Base-by-base conservation (phyloP, 2,888 invertebrate genomes). In the Brachyptera putata region DNA sequence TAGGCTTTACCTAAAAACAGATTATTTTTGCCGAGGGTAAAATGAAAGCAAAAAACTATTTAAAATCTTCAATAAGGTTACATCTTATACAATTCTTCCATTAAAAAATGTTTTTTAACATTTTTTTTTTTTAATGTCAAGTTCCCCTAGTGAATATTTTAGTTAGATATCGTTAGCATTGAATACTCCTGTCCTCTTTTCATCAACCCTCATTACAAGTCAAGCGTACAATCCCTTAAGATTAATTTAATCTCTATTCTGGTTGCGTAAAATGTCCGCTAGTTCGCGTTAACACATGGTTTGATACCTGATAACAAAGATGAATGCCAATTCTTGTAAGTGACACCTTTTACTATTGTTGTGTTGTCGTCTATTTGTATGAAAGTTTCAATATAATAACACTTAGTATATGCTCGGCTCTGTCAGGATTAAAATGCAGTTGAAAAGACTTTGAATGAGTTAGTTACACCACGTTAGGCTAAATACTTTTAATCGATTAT, bases 321-420 rank as follows among this genome's bases (percentile, higher is more conserved):
- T n/a, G n/a, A 18, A 3, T 16, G 36, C 24, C 34, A 18, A 11
- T 7, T 53, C 36, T 22, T 53, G 53, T 34, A 53, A 53, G 34
- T 53, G 53, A 53, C 53, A 53, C 53, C 53, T 53, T 53, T 53
- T 53, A 53, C 13, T 21, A 36, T 53, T 53, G 53, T 21, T 26
- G 25, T 26, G 26, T 30, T 26, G 49, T 26, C 26, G 37, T 14
- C n/a, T 13, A 25, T 16, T 43, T 4, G 43, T 21, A 21, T 16
- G 18, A 5, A 16, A 9, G 11, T 7, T 25, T 25, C 5, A 13
- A 25, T 13, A 49, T n/a, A n/a, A 14, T 21, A 22, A 13, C 13
- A 11, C 9, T 14, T 11, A 21, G 5, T 49, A n/a, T 13, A 13
- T 34, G 14, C 3, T n/a, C 4, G 50, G 37, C 3, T 53, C 22